Base-by-base conservation (phyloP, 2,888 invertebrate species). In the Rhogogaster chlorosoma region DNA sequence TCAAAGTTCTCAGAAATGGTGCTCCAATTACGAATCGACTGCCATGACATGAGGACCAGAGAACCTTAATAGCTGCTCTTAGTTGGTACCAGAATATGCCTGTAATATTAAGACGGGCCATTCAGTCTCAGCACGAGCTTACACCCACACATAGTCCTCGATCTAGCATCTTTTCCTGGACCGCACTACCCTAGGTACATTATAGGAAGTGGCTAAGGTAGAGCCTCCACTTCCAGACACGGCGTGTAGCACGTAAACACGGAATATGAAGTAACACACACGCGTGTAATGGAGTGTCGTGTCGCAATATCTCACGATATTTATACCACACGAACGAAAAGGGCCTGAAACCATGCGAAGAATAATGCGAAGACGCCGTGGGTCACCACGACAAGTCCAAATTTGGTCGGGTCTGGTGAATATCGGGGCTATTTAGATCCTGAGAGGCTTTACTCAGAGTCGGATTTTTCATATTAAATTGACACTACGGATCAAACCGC, bases 71-170 rank as follows among this genome's bases (percentile, higher is more conserved):
- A 53, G 57, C 22, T 42, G 64, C 61, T 32, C 38, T 80, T 57
- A 15, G 38, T 26, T 29, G 64, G 80, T 80, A 80, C 80, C 64
- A 80, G 53, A 64, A 80, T 80, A 36, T 42, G 61, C 38, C 80
- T 80, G 80, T 80, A 80, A 80, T 61, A 49, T 61, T 61, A 61
- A 80, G 61, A 80, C 61, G 57, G 61, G 61, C 32, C 38, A 64
- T 80, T 80, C 80, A 15, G 32, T 80, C 80, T 57, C 80, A 80
- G 80, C 80, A 80, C 64, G 80, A 80, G 80, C 80, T 80, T 18
- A 61, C 80, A 38, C 80, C 80, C 61, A 80, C 80, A 49, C 61
- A 29, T 53, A 32, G 32, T 32, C 32, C 77, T 29, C 32, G 53
- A 26, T 64, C 80, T 80, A 42, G 61, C 80, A 38, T 61, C 61